These are phyloP conservation scores for Cyaniris semiargus DNA, from an alignment of 2,888 invertebrate species.

Conservation along the genomic window DNA sequence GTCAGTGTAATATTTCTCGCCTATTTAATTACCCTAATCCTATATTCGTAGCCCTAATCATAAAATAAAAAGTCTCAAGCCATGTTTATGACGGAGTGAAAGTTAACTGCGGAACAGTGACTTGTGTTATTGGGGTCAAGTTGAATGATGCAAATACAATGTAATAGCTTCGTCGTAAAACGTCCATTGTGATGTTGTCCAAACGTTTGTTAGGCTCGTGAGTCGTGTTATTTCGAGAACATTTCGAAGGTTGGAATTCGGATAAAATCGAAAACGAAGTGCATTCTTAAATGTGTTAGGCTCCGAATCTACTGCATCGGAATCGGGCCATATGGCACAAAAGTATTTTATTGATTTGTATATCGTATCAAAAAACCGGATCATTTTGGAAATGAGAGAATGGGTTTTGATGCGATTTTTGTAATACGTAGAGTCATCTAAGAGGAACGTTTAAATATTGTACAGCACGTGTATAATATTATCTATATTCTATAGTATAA, in stretches of 20 bases:
- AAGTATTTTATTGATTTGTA: too few species aligned
- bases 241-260: neutral
- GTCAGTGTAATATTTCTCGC: neutral
- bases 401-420: too few species aligned
- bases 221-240: neutral
- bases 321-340: too few species aligned
- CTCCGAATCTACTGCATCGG: too few species aligned
- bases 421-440: too few species aligned
- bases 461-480: too few species aligned
- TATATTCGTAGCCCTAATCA: too few species aligned
- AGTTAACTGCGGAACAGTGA: constrained; percentile 12
- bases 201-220: neutral
- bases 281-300: neutral
- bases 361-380: too few species aligned
- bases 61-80: neutral
- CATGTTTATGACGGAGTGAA: constrained; percentile 28
- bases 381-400: too few species aligned
- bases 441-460: too few species aligned
- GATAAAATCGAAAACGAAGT: neutral
- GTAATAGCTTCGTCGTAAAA: neutral
- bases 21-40: neutral
- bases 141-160: constrained; percentile 20
- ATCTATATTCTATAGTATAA: too few species aligned
- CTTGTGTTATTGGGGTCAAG: constrained; percentile 1
- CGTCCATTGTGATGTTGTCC: neutral